Percentiles rank a stretch among this genome's conserved stretches.
Conservation (phyloP, 2,888 invertebrate genomes). For the Rhagonycha fulva region DNA sequence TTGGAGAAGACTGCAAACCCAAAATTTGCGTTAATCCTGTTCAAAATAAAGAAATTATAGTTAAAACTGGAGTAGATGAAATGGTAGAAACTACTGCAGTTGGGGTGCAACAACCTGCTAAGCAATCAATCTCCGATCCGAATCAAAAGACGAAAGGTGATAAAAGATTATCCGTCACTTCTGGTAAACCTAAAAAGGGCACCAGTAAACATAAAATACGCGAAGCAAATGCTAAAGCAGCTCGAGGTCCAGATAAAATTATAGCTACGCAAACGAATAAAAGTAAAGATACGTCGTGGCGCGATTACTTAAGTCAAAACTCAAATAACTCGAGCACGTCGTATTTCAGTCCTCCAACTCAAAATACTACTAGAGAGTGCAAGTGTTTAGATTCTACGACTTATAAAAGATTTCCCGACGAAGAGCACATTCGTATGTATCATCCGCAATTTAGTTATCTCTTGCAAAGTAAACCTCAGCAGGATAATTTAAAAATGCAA, state of each 20-base stretch:
- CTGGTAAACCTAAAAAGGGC: not conserved
- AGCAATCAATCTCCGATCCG: not conserved
- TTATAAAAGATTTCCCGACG: not conserved
- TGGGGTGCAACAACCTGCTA: not conserved
- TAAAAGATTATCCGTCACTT: conserved; percentile 8
- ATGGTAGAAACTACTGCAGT: not conserved
- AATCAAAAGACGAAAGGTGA: not conserved
- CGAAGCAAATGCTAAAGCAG: not conserved
- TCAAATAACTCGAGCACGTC: conserved; percentile 47
- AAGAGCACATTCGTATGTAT: not conserved
- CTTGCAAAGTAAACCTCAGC: conserved; percentile 41
- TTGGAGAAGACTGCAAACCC: conserved; percentile 43
- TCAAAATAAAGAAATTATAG: conserved; percentile 6
- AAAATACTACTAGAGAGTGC: not conserved
- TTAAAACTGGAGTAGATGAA: conserved; percentile 8
- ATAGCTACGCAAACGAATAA: not conserved
- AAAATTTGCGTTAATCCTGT: conserved; percentile 40
- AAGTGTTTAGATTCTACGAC: not conserved
- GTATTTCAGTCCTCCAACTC: conserved; percentile 49
- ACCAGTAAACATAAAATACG: not conserved
- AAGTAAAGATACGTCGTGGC: conserved; percentile 40
- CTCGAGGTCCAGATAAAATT: conserved; percentile 2
- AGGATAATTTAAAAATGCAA: conserved; percentile 33
- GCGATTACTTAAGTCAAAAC: conserved; percentile 46
- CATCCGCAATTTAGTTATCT: conserved; percentile 20